A percentile compares a stretch with the other conserved stretches of the same genome.
Conservation (phyloP, 2,113 vertebrate species). For the Willisornis vidua region DNA sequence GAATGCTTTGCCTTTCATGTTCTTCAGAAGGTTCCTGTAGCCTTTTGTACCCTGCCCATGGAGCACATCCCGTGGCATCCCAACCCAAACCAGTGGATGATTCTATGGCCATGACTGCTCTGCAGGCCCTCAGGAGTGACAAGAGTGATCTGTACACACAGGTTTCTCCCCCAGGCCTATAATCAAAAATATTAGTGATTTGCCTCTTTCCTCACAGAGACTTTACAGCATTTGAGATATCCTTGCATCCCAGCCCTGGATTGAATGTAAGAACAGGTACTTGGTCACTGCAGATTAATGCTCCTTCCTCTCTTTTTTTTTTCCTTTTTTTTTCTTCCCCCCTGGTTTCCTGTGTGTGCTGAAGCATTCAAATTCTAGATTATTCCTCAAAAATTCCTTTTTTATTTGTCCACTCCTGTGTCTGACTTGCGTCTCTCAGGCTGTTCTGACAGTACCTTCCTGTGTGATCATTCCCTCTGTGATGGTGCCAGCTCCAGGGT, state of each 20-base stretch:
- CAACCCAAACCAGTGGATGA: neutral
- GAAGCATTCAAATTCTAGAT: neutral
- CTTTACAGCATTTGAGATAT: neutral
- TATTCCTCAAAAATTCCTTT: neutral
- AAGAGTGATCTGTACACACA: neutral
- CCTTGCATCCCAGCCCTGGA: neutral
- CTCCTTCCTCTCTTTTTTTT: neutral
- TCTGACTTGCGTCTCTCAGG: neutral
- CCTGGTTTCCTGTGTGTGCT: neutral
- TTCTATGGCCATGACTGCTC: too few species aligned
- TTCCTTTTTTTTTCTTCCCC: accelerated
- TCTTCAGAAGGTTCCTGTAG: neutral
- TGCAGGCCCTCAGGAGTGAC: neutral
- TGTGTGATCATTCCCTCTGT: neutral
- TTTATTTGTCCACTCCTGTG: neutral
- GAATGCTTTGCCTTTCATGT: neutral
- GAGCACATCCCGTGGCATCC: neutral
- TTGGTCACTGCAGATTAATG: neutral
- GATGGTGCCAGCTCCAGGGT: neutral
- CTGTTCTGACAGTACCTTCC: neutral
- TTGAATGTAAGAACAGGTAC: neutral
- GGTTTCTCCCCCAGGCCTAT: neutral
- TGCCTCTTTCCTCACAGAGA: neutral
- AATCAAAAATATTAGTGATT: neutral
- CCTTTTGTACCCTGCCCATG: neutral